A percentile compares a stretch with the other conserved stretches of the same genome.
Evolutionary conservation across 2,797 vertebrate genomes (phyloP).

Genomic region (Aotus griseimembra): DNA sequence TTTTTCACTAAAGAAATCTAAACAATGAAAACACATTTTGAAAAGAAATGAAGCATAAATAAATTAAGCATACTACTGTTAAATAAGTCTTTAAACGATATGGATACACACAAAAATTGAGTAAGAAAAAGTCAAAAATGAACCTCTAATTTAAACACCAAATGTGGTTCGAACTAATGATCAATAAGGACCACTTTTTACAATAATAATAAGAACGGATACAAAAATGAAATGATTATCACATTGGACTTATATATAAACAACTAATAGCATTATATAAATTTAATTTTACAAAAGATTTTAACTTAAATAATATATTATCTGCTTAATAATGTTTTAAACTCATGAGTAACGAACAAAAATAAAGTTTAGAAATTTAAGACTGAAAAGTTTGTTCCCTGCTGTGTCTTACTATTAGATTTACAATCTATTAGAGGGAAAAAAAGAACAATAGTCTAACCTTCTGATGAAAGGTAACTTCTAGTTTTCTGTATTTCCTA

Average conservation of each 20-base stretch:
- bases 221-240: not conserved
- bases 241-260: not conserved
- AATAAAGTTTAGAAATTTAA: constrained; percentile 10
- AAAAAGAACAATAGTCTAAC: not conserved
- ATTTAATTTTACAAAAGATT: not conserved
- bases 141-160: not conserved
- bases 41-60: not conserved
- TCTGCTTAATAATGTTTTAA: not conserved
- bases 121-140: not conserved
- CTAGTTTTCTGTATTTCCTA: not conserved
- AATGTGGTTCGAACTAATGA: not conserved
- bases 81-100: not conserved
- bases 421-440: not conserved
- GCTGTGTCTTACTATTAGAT: not conserved
- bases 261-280: not conserved
- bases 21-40: not conserved
- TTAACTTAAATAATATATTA: not conserved
- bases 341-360: not conserved
- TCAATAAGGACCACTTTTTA: not conserved
- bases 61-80: not conserved
- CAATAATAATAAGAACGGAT: not conserved
- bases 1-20: constrained; percentile 3
- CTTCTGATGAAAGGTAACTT: not conserved
- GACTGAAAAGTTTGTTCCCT: not conserved
- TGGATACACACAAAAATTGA: not conserved